Percentiles rank a stretch among this genome's conserved stretches.
phyloP scores from a whole-genome alignment of 2,113 vertebrate species.

The Myotis yumanensis region DNA sequence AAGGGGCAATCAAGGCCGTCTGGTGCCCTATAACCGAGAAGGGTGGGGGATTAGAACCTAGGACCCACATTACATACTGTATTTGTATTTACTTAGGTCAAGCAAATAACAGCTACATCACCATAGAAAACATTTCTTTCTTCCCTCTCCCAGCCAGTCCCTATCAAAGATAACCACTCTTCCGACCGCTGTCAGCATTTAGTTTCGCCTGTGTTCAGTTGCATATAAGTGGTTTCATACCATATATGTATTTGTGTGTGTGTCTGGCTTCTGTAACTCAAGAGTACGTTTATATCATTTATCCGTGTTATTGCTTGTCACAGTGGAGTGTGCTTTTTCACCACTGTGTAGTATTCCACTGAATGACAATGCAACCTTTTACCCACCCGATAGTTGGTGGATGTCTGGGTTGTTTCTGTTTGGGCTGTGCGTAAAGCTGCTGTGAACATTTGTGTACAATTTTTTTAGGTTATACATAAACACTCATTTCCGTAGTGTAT shows the following conservation, averaged over 20 bases:
- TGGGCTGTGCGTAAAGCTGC: not conserved
- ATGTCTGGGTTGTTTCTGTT: not conserved
- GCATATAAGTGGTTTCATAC: not conserved
- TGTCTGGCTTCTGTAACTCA: not conserved
- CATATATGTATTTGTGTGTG: not conserved
- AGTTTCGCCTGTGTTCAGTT: not conserved
- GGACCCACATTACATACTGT: not conserved
- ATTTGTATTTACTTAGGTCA: not conserved
- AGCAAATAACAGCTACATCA: not conserved
- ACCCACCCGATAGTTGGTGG: not conserved
- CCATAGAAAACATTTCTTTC: not conserved
- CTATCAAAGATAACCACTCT: not conserved
- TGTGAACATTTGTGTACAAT: not conserved
- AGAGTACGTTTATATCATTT: not conserved
- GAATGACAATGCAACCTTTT: not conserved
- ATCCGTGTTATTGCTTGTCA: rapidly evolving
- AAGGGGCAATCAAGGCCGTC: too few species aligned
- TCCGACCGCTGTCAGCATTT: rapidly evolving
- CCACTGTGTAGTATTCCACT: not conserved
- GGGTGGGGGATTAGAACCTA: not conserved
- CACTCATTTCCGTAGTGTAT: not conserved
- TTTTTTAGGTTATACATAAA: not conserved
- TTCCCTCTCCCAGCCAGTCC: not conserved
- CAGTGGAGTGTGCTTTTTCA: not conserved
- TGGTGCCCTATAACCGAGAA: not conserved